phyloP scores from a whole-genome alignment of 2,888 invertebrate species.

The Monoplex corrugatus region DNA sequence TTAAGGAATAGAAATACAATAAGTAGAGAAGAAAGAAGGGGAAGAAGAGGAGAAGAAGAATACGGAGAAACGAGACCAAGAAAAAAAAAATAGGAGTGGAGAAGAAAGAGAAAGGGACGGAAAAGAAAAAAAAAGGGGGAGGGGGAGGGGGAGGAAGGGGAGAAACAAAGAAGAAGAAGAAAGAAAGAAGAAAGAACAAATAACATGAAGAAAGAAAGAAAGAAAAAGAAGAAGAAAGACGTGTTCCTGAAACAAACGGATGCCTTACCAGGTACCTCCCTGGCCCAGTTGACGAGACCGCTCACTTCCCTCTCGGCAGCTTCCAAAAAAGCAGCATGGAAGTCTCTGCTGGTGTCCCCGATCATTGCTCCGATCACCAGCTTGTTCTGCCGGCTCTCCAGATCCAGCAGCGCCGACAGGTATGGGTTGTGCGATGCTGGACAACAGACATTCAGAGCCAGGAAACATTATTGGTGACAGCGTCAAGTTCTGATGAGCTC shows the following conservation, averaged over 20 bases:
- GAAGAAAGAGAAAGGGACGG: background rate
- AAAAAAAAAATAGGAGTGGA: background rate
- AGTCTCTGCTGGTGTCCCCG: constrained; percentile 79
- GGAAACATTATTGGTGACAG: too few relatives aligned
- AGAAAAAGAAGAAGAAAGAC: background rate
- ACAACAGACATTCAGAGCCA: too few relatives aligned
- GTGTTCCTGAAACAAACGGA: background rate
- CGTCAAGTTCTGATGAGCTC: too few relatives aligned
- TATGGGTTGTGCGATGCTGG: too few relatives aligned
- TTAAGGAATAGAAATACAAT: background rate
- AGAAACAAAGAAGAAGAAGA: background rate
- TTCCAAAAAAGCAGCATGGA: constrained; percentile 92
- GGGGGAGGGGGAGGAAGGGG: background rate
- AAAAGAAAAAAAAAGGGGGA: background rate
- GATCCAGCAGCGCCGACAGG: constrained; percentile 89
- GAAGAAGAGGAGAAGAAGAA: background rate
- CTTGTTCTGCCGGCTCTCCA: constrained; percentile 95
- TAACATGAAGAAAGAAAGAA: background rate
- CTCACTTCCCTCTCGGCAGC: constrained; percentile 96
- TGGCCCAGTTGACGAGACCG: constrained; percentile 97
- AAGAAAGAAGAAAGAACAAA: background rate
- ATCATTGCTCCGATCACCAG: constrained; percentile 82
- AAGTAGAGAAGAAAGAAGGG: background rate
- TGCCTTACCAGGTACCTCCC: constrained; percentile 93
- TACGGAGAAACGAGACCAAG: background rate